These are phyloP conservation scores for Daphoenositta chrysoptera DNA, from an alignment of 2,113 vertebrate species.

Conservation along the genomic window DNA sequence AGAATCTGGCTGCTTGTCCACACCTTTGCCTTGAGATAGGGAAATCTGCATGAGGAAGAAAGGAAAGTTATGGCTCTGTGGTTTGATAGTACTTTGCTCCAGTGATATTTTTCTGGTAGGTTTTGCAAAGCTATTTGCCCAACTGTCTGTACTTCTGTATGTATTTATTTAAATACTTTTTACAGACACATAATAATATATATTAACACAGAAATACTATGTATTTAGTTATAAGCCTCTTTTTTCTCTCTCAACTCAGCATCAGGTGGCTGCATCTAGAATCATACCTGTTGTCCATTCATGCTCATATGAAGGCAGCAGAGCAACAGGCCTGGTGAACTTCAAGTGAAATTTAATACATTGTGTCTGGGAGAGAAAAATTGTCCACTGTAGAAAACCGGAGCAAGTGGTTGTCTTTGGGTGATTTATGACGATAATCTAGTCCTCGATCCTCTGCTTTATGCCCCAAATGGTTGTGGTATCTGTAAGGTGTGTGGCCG, in stretches of 20 bases:
- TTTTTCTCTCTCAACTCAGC: neutral
- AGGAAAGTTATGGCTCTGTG: neutral
- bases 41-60: neutral
- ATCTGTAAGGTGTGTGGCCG: neutral
- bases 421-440: neutral
- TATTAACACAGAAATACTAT: neutral
- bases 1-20: neutral
- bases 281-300: neutral
- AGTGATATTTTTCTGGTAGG: neutral
- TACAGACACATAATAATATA: neutral
- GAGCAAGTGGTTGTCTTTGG: neutral
- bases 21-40: neutral
- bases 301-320: neutral
- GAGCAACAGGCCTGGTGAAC: neutral
- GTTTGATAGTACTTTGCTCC: neutral
- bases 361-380: neutral
- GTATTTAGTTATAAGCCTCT: neutral
- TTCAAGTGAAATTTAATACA: neutral
- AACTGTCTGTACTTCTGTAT: neutral
- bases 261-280: neutral
- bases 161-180: neutral
- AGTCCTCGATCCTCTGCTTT: neutral
- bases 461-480: neutral
- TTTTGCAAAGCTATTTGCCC: neutral
- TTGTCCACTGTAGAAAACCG: accelerated